Conservation (phyloP, 2,113 vertebrate genomes). For the Promerops cafer region DNA sequence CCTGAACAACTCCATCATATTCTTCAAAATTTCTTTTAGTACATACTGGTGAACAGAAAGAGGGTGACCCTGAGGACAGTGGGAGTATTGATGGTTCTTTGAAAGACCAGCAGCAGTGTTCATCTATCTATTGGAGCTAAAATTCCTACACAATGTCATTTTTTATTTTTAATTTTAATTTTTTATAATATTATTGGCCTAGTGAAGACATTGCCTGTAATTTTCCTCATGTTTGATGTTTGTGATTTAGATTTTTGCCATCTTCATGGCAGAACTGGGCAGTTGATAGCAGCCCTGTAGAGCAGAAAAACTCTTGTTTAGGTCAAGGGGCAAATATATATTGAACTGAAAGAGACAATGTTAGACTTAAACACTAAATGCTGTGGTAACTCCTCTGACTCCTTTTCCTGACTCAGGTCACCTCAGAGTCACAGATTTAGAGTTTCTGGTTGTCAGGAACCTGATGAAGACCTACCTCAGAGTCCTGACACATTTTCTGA, state of each 20-base stretch:
- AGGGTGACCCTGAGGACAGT: background rate
- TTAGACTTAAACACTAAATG: background rate
- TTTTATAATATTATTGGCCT: background rate
- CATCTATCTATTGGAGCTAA: background rate
- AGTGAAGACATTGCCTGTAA: background rate
- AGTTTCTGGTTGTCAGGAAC: background rate
- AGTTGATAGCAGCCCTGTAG: background rate
- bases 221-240: background rate
- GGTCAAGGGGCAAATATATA: background rate
- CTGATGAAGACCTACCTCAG: background rate
- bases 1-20: rapidly evolving
- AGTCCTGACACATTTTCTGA: background rate
- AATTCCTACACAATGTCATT: background rate
- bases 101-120: background rate
- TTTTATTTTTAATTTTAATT: background rate
- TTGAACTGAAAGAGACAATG: background rate
- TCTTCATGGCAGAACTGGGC: background rate
- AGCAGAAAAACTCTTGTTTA: background rate
- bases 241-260: background rate
- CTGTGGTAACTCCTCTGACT: background rate
- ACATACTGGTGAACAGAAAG: background rate
- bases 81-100: background rate
- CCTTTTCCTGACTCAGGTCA: background rate
- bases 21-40: background rate
- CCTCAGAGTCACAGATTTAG: background rate